Conservation (phyloP, 2,113 vertebrate genomes). For the Caretta caretta region DNA sequence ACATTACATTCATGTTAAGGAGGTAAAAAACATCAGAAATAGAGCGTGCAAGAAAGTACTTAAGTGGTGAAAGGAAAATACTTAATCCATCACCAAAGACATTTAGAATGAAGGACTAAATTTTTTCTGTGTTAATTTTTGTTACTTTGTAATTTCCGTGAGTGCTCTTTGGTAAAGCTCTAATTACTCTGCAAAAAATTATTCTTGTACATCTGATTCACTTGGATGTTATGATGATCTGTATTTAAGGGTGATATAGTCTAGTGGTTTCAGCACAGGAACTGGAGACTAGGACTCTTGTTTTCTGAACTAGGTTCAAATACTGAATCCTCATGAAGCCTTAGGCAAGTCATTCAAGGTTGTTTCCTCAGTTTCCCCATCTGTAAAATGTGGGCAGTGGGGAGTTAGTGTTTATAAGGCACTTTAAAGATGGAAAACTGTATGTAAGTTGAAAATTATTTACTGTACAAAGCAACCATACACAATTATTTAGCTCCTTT, state of each 20-base stretch:
- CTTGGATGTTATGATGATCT: slow-evolving; percentile 42
- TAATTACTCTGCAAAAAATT: slow-evolving; percentile 56
- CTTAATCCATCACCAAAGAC: slow-evolving; percentile 42
- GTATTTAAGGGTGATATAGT: slow-evolving; percentile 29
- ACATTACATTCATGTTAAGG: background rate
- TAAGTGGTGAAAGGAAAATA: slow-evolving; percentile 19
- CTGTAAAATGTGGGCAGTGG: background rate
- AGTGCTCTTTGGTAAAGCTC: slow-evolving; percentile 38
- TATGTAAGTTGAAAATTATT: background rate
- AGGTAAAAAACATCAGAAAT: slow-evolving; percentile 9
- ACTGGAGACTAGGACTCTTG: background rate
- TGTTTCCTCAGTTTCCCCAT: background rate
- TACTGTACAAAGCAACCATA: slow-evolving; percentile 11
- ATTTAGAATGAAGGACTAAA: slow-evolving; percentile 33
- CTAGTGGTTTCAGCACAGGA: background rate
- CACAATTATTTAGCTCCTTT: slow-evolving; percentile 21
- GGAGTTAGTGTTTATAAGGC: background rate
- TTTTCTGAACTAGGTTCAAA: background rate
- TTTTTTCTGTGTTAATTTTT: slow-evolving; percentile 65
- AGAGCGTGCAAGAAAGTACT: slow-evolving; percentile 3
- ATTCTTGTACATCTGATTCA: slow-evolving; percentile 63
- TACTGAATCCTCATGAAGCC: background rate
- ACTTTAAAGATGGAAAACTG: background rate
- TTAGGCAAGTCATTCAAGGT: background rate
- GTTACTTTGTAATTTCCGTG: slow-evolving; percentile 32